A percentile compares a stretch with the other conserved stretches of the same genome.
phyloP scores from a whole-genome alignment of 2,888 invertebrate genomes.

The Hofmannophila pseudospretella region DNA sequence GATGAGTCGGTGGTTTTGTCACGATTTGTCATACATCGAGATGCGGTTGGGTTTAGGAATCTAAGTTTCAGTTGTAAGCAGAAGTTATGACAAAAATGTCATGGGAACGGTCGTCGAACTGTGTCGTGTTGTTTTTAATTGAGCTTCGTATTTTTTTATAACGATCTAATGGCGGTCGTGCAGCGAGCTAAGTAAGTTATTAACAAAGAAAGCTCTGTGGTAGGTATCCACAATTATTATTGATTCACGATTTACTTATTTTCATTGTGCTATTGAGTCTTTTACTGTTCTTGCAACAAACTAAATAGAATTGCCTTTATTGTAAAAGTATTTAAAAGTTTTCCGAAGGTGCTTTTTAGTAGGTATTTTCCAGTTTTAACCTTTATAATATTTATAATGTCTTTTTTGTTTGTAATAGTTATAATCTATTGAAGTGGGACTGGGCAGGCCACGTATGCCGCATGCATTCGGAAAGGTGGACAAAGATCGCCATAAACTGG shows the following conservation, averaged over 20 bases:
- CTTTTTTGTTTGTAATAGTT: too few species aligned
- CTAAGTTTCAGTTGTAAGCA: slow-evolving; percentile 44
- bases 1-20: slow-evolving; percentile 74
- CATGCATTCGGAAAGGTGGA: too few species aligned
- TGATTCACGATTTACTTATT: slow-evolving; percentile 31
- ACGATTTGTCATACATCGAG: slow-evolving; percentile 73
- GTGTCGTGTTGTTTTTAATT: slow-evolving; percentile 31
- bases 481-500: too few species aligned
- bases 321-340: too few species aligned
- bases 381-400: too few species aligned
- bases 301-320: too few species aligned
- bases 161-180: slow-evolving; percentile 45
- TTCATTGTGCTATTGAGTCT: neutral
- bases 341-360: too few species aligned
- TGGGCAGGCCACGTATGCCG: too few species aligned
- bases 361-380: too few species aligned
- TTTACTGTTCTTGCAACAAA: neutral
- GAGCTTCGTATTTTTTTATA: slow-evolving; percentile 24
- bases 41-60: slow-evolving; percentile 58
- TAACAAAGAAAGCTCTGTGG: slow-evolving; percentile 18
- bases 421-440: too few species aligned
- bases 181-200: slow-evolving; percentile 42
- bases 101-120: slow-evolving; percentile 60
- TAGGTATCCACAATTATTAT: slow-evolving; percentile 18
- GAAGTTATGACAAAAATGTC: slow-evolving; percentile 69